Percentiles rank a stretch among this genome's conserved stretches.
These are phyloP conservation scores for Casuarius casuarius DNA, from an alignment of 2,113 vertebrate genomes.

Conservation along the genomic window DNA sequence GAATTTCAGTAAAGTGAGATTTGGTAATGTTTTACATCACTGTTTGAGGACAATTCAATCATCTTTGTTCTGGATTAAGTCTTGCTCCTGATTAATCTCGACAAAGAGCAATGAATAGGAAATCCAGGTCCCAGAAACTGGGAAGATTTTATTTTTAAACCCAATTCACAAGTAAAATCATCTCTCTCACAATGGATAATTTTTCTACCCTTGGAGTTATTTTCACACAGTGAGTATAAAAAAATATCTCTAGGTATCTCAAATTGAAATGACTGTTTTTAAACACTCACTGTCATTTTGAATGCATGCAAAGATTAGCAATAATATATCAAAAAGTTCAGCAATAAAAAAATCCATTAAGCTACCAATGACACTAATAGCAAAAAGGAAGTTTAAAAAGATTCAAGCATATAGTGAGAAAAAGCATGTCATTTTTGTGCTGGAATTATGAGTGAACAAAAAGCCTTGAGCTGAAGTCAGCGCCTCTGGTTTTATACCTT, in stretches of 20 bases:
- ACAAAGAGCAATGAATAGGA: constrained; percentile 36
- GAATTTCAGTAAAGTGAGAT: background rate
- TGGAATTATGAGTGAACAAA: constrained; percentile 25
- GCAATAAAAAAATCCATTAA: constrained; percentile 49
- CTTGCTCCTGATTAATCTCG: constrained; percentile 35
- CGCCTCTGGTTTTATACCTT: constrained; percentile 10
- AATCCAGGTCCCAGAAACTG: background rate
- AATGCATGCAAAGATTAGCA: constrained; percentile 39
- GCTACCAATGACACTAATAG: background rate
- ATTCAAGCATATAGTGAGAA: background rate
- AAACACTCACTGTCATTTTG: background rate
- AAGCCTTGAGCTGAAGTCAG: background rate
- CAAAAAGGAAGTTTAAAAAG: constrained; percentile 4
- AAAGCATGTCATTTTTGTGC: background rate
- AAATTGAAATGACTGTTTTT: constrained; percentile 44
- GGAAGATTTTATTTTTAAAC: constrained; percentile 52
- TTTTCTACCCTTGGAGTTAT: constrained; percentile 33
- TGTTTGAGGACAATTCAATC: constrained; percentile 54
- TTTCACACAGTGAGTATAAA: constrained; percentile 50
- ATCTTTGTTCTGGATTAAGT: constrained; percentile 49
- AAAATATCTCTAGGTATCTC: constrained; percentile 10
- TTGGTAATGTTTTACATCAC: constrained; percentile 3
- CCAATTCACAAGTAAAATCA: constrained; percentile 55
- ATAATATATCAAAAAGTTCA: constrained; percentile 28
- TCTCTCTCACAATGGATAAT: constrained; percentile 7